phyloP scores from a whole-genome alignment of 2,113 vertebrate genomes.

The Bujurquina vittata region DNA sequence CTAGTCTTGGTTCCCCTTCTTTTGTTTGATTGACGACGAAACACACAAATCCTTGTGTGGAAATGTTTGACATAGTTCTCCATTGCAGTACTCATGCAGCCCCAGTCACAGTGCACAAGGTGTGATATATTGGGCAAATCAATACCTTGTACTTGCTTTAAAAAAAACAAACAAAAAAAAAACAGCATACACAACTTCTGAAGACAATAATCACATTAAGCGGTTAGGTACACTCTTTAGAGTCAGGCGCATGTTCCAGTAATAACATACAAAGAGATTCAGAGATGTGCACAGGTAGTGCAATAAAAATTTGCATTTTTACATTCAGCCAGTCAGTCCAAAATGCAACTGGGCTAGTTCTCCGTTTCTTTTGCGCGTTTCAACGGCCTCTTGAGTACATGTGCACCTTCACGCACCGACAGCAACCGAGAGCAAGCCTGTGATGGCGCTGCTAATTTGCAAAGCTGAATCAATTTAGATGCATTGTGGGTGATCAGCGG shows the following conservation, averaged over 20 bases:
- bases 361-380: constrained; percentile 9
- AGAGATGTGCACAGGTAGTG: constrained; percentile 32
- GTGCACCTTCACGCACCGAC: constrained; percentile 19
- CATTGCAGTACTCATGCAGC: constrained; percentile 41
- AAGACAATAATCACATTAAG: constrained; percentile 66
- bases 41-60: neutral
- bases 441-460: constrained; percentile 58
- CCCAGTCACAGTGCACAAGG: constrained; percentile 19
- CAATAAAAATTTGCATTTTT: constrained; percentile 33
- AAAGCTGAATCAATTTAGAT: constrained; percentile 67
- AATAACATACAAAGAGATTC: constrained; percentile 51
- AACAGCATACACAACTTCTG: constrained; percentile 49
- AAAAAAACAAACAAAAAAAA: constrained; percentile 12
- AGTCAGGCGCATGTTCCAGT: constrained; percentile 56
- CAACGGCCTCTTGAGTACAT: constrained; percentile 27
- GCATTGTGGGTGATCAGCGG: constrained; percentile 69
- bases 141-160: constrained; percentile 10
- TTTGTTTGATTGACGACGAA: constrained; percentile 10
- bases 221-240: constrained; percentile 49
- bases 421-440: constrained; percentile 51
- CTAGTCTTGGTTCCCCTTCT: constrained; percentile 18
- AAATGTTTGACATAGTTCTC: constrained; percentile 15
- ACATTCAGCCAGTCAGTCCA: constrained; percentile 58
- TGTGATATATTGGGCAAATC: constrained; percentile 26
- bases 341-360: constrained; percentile 34